Conservation (phyloP, 2,888 invertebrate species). For the Drosophila anceps region DNA sequence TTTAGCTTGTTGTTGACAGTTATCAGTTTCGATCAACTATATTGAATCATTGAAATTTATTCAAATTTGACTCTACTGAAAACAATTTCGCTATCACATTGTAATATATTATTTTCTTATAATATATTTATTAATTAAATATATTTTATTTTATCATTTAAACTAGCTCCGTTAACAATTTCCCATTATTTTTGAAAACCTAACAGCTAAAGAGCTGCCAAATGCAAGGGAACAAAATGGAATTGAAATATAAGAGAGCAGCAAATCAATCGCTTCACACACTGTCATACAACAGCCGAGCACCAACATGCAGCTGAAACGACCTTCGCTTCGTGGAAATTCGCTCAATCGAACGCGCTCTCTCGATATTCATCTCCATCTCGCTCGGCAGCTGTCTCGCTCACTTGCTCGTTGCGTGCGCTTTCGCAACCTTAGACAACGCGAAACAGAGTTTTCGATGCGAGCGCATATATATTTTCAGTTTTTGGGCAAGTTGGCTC, state of each 20-base stretch:
- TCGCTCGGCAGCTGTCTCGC: slow-evolving; percentile 2
- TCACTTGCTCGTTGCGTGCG: slow-evolving; percentile 6
- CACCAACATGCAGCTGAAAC: slow-evolving; percentile 17
- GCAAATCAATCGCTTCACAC: background rate
- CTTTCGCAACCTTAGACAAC: slow-evolving; percentile 68
- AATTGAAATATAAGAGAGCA: slow-evolving; percentile 60
- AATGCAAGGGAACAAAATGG: slow-evolving; percentile 36
- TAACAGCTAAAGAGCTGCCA: slow-evolving; percentile 15
- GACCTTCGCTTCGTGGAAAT: slow-evolving; percentile 41
- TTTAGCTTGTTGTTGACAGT: too few relatives aligned
- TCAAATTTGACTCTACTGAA: too few relatives aligned
- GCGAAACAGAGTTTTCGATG: slow-evolving; percentile 62
- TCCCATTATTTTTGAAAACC: slow-evolving; percentile 59
- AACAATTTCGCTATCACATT: too few relatives aligned
- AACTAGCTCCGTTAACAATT: background rate
- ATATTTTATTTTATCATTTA: background rate
- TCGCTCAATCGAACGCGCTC: background rate
- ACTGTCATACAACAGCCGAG: background rate
- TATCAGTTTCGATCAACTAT: too few relatives aligned
- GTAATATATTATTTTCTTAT: too few relatives aligned
- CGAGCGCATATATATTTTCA: slow-evolving; percentile 35
- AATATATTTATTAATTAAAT: too few relatives aligned
- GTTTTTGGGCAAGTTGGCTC: slow-evolving; percentile 57
- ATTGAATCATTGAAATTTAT: too few relatives aligned
- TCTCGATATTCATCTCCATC: slow-evolving; percentile 9